Conservation (phyloP, 2,888 invertebrate species). For the Nemurella pictetii region DNA sequence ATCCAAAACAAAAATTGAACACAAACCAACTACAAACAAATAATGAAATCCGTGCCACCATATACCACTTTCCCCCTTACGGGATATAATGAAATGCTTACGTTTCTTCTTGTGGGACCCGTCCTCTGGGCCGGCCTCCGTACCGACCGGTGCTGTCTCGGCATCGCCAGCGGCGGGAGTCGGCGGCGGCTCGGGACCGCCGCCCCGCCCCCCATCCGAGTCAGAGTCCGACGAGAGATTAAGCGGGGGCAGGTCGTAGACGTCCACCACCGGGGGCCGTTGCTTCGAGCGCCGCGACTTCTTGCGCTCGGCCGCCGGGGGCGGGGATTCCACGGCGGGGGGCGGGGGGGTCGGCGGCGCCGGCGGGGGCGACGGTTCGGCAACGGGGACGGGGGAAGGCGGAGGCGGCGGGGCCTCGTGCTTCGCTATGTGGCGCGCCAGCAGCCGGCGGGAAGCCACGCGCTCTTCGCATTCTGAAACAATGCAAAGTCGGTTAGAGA, state of each 20-base stretch:
- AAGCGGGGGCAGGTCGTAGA: slow-evolving; percentile 74
- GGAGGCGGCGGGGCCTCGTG: slow-evolving; percentile 54
- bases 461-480: slow-evolving; percentile 73
- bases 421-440: slow-evolving; percentile 69
- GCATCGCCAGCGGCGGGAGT: not conserved
- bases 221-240: slow-evolving; percentile 81
- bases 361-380: slow-evolving; percentile 37
- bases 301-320: not conserved
- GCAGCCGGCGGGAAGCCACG: slow-evolving; percentile 79
- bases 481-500: too few relatives aligned
- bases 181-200: too few relatives aligned
- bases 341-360: not conserved
- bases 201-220: slow-evolving; percentile 63
- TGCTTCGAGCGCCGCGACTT: slow-evolving; percentile 1
- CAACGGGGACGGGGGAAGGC: slow-evolving; percentile 54
- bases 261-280: slow-evolving; percentile 54
- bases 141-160: not conserved
- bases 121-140: not conserved
- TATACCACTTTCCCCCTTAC: too few relatives aligned
- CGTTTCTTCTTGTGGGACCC: slow-evolving; percentile 35
- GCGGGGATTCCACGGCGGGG: not conserved
- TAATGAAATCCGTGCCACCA: too few relatives aligned
- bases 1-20: too few relatives aligned
- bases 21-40: too few relatives aligned
- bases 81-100: too few relatives aligned